Evolutionary conservation across 2,888 invertebrate genomes (phyloP), one percentile per base, ranked within the genome.

Genomic region (Drosophila niveifrons): DNA sequence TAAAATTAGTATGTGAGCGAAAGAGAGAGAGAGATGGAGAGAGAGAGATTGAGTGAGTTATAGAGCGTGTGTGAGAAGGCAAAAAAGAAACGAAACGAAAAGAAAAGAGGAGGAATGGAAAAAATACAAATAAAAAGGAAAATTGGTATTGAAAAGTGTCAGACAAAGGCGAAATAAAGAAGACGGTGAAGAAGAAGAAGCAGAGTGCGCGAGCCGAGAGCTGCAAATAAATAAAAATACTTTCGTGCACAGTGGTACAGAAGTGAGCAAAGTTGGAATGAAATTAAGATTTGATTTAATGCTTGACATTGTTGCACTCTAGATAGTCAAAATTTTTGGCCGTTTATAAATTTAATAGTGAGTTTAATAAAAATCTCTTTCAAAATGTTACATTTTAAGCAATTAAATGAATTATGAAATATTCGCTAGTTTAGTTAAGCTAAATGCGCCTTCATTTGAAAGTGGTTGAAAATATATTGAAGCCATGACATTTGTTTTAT

Each of bases 61-160:
- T n/a, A 11, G 7, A 3, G 8, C n/a, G 31, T 28, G 39, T 48
- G 44, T 59, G 52, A 55, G 10, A 48, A 34, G 34, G 11, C 17
- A 34, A 61, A 62, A 57, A 44, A 10, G 41, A 15, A 61, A 52
- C 13, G 39, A 43, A 50, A 23, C 4, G 18, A 17, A 17, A 1
- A 2, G 17, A 43, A 15, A 36, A n/a, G 18, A 46, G n/a, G n/a
- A n/a, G n/a, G n/a, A 52, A 11, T 3, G 18, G 4, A 34, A 64
- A 53, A 66, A 23, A 46, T 46, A 23, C 18, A n/a, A 28, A 51
- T 51, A 44, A 44, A 55, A 55, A 66, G 51, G 65, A 71, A 68
- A 70, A 64, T 75, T 75, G 71, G 69, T 69, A 73, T 73, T 78
- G 69, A 76, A 81, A 78, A 78, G 73, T 80, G 80, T 80, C 75